phyloP scores from a whole-genome alignment of 2,113 vertebrate species.

The Alethe castanea region DNA sequence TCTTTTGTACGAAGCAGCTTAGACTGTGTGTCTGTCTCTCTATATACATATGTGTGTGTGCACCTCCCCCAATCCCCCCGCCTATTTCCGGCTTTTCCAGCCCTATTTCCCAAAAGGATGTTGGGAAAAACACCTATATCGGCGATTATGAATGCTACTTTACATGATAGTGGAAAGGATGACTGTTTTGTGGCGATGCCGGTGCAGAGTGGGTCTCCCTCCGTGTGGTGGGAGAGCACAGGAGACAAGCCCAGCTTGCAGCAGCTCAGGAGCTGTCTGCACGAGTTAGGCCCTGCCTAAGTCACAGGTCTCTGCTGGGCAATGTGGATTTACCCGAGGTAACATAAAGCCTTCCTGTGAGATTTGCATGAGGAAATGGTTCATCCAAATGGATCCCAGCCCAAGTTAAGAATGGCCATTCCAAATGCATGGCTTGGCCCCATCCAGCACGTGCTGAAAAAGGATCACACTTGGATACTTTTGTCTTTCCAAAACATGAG shows the following conservation, averaged over 20 bases:
- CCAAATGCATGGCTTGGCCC: not conserved
- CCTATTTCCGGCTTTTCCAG: not conserved
- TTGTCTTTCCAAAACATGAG: not conserved
- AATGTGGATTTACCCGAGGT: not conserved
- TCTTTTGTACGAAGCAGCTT: not conserved
- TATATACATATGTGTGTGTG: fast-evolving
- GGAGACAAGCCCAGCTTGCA: not conserved
- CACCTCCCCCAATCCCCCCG: fast-evolving
- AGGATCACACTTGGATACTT: not conserved
- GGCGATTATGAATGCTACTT: not conserved
- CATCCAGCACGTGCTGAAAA: not conserved
- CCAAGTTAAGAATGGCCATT: not conserved
- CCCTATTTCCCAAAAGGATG: not conserved
- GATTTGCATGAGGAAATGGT: not conserved
- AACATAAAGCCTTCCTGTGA: not conserved
- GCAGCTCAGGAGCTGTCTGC: not conserved
- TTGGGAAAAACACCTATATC: not conserved
- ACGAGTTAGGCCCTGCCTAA: not conserved
- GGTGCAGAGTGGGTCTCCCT: not conserved
- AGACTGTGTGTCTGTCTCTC: not conserved
- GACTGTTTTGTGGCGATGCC: not conserved
- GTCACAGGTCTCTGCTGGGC: not conserved
- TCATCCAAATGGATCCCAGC: not conserved
- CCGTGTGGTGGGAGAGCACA: not conserved
- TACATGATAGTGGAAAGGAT: not conserved